Evolutionary conservation across 2,797 vertebrate genomes (phyloP), one percentile per base, ranked within the genome.

Genomic region (Alcedo atthis): DNA sequence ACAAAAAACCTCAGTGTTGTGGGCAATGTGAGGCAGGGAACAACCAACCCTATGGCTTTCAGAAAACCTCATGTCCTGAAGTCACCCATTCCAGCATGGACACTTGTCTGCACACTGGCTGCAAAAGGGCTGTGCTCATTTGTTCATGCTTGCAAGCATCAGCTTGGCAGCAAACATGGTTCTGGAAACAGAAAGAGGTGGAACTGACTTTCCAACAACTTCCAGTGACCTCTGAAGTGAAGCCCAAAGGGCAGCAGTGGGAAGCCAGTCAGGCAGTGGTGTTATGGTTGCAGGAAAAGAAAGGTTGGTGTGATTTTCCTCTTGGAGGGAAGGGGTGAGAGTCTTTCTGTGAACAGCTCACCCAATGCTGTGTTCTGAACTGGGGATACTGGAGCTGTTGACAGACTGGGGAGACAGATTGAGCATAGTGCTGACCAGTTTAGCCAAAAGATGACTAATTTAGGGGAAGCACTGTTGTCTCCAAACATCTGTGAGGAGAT

Each of bases 381-480:
- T 80, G 64, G 16, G 48, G 62, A 13, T 73, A 69, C 4, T 71
- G 73, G 48, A 89, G 55, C 62, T 94, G 87, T 63, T 95, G 91
- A 83, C 66, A 93, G 87, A 40, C 24, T 28, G 42, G 33, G 46
- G 62, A 92, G 84, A 78, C 40, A 83, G 58, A 83, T 1, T 78
- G 84, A 89, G 33, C 64, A 32, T 61, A 80, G n/a, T 53, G 37
- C 76, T 94, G 70, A 62, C 30, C 51, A 62, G 25, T 81, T 91
- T 83, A 93, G 94, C 93, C 94, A 95, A 95, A 85, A 91, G 87
- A 95, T 95, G 85, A 95, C 91, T 91, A 81, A 95, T 85, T 63
- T 85, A 24, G 55, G 51, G 82, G 69, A 85, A 87, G 35, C 46
- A 32, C 71, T 62, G 43, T 75, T 87, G 69, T 83, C 87, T 93